A percentile compares a stretch with the other conserved stretches of the same genome.
Evolutionary conservation across 2,797 vertebrate genomes (phyloP).

Genomic region (Botia kubotai): DNA sequence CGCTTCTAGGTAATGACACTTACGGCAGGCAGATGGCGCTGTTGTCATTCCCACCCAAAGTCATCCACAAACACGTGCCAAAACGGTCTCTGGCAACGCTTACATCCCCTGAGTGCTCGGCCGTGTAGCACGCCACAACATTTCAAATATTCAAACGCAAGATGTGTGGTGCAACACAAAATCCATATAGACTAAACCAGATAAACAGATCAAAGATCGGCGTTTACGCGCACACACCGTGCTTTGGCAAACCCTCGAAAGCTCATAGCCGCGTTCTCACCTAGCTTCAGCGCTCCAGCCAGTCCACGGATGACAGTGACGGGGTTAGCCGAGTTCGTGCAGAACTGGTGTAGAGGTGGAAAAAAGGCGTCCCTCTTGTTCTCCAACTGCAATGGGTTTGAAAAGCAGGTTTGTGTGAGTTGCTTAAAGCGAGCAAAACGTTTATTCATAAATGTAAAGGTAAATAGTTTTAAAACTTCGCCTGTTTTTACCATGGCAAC

Average conservation of each 20-base stretch:
- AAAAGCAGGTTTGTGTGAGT: not conserved
- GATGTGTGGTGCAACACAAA: not conserved
- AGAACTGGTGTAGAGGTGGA: slow-evolving; percentile 98
- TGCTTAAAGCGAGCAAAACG: not conserved
- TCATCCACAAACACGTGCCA: not conserved
- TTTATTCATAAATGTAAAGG: not conserved
- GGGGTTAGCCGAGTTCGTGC: slow-evolving; percentile 97
- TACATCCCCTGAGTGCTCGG: not conserved
- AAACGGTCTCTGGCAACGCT: slow-evolving; percentile 6
- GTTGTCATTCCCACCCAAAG: slow-evolving; percentile 66
- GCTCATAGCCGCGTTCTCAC: slow-evolving; percentile 62
- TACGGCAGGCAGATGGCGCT: slow-evolving; percentile 78
- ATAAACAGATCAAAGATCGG: not conserved
- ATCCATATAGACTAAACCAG: not conserved
- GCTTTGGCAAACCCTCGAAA: slow-evolving; percentile 20
- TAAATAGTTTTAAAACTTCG: not conserved
- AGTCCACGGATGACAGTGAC: slow-evolving; percentile 99
- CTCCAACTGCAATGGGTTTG: slow-evolving; percentile 83
- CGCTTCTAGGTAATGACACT: slow-evolving; percentile 66
- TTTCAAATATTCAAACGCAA: slow-evolving; percentile 2
- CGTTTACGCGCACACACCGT: not conserved
- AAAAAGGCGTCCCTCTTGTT: slow-evolving; percentile 98
- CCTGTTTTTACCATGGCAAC: slow-evolving; percentile 27
- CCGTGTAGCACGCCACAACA: not conserved
- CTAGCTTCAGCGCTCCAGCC: slow-evolving; percentile 96